Conservation (phyloP, 1,140 invertebrate species). For the Orius insidiosus region DNA sequence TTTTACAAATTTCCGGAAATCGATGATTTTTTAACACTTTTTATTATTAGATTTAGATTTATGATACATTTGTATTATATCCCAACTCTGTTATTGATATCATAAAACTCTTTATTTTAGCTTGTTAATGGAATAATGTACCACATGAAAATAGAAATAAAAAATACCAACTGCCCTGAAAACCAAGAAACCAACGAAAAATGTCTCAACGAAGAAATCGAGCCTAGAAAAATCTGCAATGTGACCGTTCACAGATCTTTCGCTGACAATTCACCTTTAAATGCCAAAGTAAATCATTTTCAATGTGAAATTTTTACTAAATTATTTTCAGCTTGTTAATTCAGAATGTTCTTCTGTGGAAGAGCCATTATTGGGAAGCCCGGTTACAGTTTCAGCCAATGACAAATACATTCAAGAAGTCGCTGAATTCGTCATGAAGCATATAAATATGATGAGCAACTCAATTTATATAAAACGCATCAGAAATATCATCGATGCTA, state of each 20-base stretch:
- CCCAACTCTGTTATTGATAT: neutral
- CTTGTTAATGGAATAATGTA: slow-evolving; percentile 20
- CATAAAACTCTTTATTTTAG: slow-evolving; percentile 8
- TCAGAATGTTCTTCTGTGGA: slow-evolving; percentile 15
- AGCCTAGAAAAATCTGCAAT: slow-evolving; percentile 14
- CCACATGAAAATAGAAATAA: slow-evolving; percentile 13
- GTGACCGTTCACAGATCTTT: slow-evolving; percentile 16
- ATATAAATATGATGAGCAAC: slow-evolving; percentile 10
- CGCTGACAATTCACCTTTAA: slow-evolving; percentile 16
- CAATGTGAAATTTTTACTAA: neutral
- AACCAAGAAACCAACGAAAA: slow-evolving; percentile 4
- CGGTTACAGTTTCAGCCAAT: slow-evolving; percentile 7
- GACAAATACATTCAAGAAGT: slow-evolving; percentile 7
- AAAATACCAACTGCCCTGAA: slow-evolving; percentile 14
- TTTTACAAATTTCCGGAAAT: no score
- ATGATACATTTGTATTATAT: neutral
- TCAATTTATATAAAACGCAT: slow-evolving; percentile 10
- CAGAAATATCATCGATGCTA: slow-evolving; percentile 11
- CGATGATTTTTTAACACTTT: neutral
- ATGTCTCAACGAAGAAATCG: slow-evolving; percentile 9
- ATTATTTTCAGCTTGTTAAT: slow-evolving; percentile 15
- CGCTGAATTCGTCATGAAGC: slow-evolving; percentile 11
- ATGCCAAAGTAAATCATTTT: slow-evolving; percentile 15
- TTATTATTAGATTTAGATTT: neutral
- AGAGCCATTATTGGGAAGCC: slow-evolving; percentile 4